Conservation (phyloP, 2,113 vertebrate species). For the Zosterops pallidus region DNA sequence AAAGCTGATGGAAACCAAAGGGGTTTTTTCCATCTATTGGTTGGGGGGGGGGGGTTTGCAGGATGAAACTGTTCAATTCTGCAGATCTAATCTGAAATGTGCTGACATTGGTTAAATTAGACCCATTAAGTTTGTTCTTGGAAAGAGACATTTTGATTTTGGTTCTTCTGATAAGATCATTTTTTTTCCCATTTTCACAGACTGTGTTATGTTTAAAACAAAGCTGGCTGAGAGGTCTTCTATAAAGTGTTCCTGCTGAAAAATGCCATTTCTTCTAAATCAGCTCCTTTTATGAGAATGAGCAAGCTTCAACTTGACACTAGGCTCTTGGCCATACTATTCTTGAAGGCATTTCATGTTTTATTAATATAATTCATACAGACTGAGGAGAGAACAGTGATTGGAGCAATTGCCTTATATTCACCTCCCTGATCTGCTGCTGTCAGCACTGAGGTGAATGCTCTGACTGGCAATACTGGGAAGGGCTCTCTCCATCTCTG, state of each 20-base stretch:
- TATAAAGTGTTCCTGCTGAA: neutral
- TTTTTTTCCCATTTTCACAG: neutral
- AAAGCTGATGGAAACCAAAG: neutral
- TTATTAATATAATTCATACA: constrained; percentile 63
- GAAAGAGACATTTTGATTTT: neutral
- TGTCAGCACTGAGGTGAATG: neutral
- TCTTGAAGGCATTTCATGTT: constrained; percentile 63
- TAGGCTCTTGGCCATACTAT: constrained; percentile 44
- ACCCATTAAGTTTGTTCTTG: neutral
- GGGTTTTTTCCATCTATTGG: neutral
- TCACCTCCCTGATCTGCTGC: constrained; percentile 35
- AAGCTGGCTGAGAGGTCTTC: neutral
- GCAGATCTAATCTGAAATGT: neutral
- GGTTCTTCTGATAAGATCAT: neutral
- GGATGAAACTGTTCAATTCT: neutral
- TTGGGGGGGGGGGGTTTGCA: neutral
- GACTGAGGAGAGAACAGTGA: constrained; percentile 30
- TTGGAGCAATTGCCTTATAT: constrained; percentile 41
- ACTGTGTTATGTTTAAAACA: neutral
- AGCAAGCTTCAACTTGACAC: constrained; percentile 62
- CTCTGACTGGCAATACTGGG: neutral
- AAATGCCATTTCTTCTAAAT: constrained; percentile 59
- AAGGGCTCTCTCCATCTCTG: neutral
- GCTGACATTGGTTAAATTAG: neutral
- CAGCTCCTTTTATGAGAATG: constrained; percentile 55